phyloP scores from a whole-genome alignment of 2,113 vertebrate species.

The Nycticryphes semicollaris region DNA sequence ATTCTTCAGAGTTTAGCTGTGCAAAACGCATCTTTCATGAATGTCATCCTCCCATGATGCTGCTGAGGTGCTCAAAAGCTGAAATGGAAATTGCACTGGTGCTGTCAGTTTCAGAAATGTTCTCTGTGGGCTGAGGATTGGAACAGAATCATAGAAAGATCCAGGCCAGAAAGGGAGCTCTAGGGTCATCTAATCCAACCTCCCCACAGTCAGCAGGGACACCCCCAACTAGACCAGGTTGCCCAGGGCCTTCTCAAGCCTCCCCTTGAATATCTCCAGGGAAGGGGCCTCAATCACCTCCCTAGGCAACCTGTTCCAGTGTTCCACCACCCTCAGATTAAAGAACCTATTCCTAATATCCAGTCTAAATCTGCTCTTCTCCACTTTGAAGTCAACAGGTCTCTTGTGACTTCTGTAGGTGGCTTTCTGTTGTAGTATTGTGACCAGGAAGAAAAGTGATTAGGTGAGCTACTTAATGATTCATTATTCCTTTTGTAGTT shows the following conservation, averaged over 20 bases:
- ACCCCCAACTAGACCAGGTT: no score
- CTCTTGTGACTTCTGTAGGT: neutral
- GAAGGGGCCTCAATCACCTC: no score
- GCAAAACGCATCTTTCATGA: neutral
- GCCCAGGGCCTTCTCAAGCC: no score
- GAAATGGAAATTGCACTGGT: neutral
- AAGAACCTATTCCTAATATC: no score
- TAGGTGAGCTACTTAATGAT: neutral
- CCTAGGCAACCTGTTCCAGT: no score
- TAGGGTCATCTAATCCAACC: no score
- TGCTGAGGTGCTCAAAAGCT: neutral
- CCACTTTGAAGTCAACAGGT: neutral
- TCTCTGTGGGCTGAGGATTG: neutral
- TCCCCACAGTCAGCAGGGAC: no score
- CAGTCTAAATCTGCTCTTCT: no score
- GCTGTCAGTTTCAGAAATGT: neutral
- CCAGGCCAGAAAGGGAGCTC: no score
- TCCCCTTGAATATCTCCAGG: no score
- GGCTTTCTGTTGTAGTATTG: neutral
- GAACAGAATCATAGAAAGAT: neutral
- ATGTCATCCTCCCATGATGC: neutral
- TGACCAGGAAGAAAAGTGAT: neutral
- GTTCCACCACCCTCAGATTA: no score
- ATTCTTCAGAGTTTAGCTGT: neutral
- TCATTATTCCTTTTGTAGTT: neutral